Percentiles rank a stretch among this genome's conserved stretches.
phyloP scores from a whole-genome alignment of 2,113 vertebrate species.

The Archocentrus centrarchus region DNA sequence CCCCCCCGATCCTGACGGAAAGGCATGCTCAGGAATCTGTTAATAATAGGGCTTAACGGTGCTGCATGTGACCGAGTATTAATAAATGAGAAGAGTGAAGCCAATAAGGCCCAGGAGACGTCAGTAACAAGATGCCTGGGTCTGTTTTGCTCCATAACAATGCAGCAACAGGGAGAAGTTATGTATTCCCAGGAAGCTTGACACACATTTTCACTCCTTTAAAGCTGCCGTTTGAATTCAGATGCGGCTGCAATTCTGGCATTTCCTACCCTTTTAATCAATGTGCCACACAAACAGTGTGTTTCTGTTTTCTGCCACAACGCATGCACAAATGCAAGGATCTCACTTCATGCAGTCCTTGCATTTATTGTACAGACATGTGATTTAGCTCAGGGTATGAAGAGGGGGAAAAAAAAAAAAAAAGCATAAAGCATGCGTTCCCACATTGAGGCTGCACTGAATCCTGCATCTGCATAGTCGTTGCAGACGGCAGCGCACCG shows the following conservation, averaged over 20 bases:
- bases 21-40: conserved; percentile 68
- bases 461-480: conserved; percentile 47
- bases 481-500: conserved; percentile 27
- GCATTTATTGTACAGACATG: not conserved
- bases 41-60: conserved; percentile 60
- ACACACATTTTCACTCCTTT: conserved; percentile 24
- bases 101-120: conserved; percentile 34
- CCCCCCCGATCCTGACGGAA: conserved; percentile 43
- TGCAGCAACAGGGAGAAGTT: conserved; percentile 64
- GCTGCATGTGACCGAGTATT: conserved; percentile 46
- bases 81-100: conserved; percentile 24
- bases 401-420: too few relatives aligned
- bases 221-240: conserved; percentile 4
- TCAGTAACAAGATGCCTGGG: not conserved
- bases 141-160: conserved; percentile 32
- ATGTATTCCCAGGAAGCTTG: conserved; percentile 34
- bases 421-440: conserved; percentile 27
- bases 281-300: not conserved
- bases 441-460: conserved; percentile 24
- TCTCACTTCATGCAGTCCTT: not conserved
- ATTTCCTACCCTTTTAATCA: conserved; percentile 11
- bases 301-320: not conserved
- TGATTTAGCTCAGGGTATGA: conserved; percentile 3
- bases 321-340: not conserved
- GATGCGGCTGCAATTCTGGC: not conserved